Evolutionary conservation across 2,113 vertebrate genomes (phyloP).

Genomic region (Notarius lentiginosus): DNA sequence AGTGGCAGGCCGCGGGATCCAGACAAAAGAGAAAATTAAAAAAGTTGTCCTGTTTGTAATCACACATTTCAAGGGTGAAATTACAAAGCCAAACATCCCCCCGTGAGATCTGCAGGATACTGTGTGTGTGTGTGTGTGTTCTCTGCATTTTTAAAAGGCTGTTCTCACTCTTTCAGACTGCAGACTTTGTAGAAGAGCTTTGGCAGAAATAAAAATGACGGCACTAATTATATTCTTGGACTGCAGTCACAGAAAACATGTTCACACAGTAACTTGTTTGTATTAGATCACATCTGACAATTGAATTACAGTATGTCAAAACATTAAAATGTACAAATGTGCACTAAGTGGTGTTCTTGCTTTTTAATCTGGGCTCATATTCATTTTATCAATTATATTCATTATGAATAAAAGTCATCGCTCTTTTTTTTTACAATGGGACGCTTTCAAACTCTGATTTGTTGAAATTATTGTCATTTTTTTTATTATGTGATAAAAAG

Average conservation of each 20-base stretch:
- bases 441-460: neutral
- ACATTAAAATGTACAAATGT: neutral
- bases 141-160: slow-evolving; percentile 30
- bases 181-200: neutral
- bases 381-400: neutral
- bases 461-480: neutral
- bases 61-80: slow-evolving; percentile 99
- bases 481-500: neutral
- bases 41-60: slow-evolving; percentile 99
- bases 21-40: slow-evolving; percentile 99
- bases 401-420: neutral
- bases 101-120: slow-evolving; percentile 62
- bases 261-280: neutral
- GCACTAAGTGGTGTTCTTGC: neutral
- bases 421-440: neutral
- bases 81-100: slow-evolving; percentile 92
- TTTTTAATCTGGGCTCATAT: neutral
- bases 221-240: neutral
- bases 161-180: neutral
- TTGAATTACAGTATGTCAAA: neutral
- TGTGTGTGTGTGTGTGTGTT: slow-evolving; percentile 2
- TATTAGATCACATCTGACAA: slow-evolving; percentile 1
- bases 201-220: slow-evolving; percentile 11
- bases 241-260: slow-evolving; percentile 10
- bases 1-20: slow-evolving; percentile 94